Base-by-base conservation (phyloP, 2,113 vertebrate genomes). In the Corydoras sp. region DNA sequence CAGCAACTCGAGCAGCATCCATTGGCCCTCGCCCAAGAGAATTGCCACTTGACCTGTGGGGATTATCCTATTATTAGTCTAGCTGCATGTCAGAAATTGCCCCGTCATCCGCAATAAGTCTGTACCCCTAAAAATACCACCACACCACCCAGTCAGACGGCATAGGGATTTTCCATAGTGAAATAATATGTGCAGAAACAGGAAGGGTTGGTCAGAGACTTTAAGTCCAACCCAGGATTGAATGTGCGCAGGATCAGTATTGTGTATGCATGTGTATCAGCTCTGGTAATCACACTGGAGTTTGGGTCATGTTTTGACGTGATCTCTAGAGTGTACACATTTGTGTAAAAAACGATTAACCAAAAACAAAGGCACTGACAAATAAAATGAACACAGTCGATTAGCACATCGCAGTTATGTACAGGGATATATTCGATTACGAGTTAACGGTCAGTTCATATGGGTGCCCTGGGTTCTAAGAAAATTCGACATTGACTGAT, bases 1-100 rank as follows among this genome's bases (percentile, higher is more conserved):
- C 84, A 84, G 73, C 74, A 71, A 74, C 73, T 74, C 69, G 81
- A 74, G 84, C 75, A 50, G 78, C 79, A 69, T 15, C 63, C 81
- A 80, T 68, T 58, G 49, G n/a, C 62, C 63, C 56, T 76, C 68
- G 76, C 83, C 86, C 84, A 85, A 86, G 85, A 85, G 85, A 84
- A 90, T 88, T 88, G 85, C 71, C 68, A 77, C 81, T 65, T 76
- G 79, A 79, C 79, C 83, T 71, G 72, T 65, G 43, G 84, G 84
- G 88, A 90, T 90, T 88, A 90, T 86, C 86, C 81, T 74, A 74
- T 60, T 24, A 77, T 69, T 76, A 73, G 64, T 75, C 68, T 64
- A 54, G 49, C 48, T 60, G 56, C 70, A 58, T 53, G 50, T 29
- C 64, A 69, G 50, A 48, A 70, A 62, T 62, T 14, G 12, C 65